Base-by-base conservation (phyloP, 2,113 vertebrate genomes). In the Crotalus tigris region DNA sequence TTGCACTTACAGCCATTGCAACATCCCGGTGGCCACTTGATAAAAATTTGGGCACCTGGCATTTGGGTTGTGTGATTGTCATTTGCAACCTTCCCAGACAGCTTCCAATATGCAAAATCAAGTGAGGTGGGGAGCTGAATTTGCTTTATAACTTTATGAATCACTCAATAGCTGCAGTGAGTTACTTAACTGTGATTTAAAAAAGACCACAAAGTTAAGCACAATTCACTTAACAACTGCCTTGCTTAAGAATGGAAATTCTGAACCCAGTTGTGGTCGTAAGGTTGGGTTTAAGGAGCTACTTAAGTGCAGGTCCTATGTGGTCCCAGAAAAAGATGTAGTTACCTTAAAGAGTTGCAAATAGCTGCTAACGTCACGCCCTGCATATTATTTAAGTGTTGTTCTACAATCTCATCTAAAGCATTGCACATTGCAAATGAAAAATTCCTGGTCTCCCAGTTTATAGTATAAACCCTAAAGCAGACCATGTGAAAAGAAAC, bases 401-500 rank as follows among this genome's bases (percentile, higher is more conserved):
- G 75, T 13, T 81, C 17, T 44, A 44, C 6, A 81, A 2, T 19
- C 69, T 81, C 15, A 33, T 75, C 15, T 75, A 33, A 69, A 33
- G 29, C n/a, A 33, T 33, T 75, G 5, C 29, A 75, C 5, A 5
- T 75, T 15, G 12, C 6, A 19, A 81, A 81, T 81, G 33, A 3
- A 21, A 81, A 81, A 81, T 33, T 44, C 75, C 33, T 81, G 39
- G 88, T 90, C n/a, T 51, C 23, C 26, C 5, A 9, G 12, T 55
- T 87, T 91, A 53, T 87, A 7, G 58, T 44, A 33, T 92, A 90
- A 15, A 57, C 49, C 69, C 39, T 44, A 88, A 15, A 0, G 61
- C 8, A 54, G 24, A 19, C 64, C 75, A 95, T 85, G 33, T 85
- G 69, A 44, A 75, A 81, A 94, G 46, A 95, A 94, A 87, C 54